These are phyloP conservation scores for Bombus cullumanus DNA, from an alignment of 1,140 invertebrate genomes.

Conservation along the genomic window DNA sequence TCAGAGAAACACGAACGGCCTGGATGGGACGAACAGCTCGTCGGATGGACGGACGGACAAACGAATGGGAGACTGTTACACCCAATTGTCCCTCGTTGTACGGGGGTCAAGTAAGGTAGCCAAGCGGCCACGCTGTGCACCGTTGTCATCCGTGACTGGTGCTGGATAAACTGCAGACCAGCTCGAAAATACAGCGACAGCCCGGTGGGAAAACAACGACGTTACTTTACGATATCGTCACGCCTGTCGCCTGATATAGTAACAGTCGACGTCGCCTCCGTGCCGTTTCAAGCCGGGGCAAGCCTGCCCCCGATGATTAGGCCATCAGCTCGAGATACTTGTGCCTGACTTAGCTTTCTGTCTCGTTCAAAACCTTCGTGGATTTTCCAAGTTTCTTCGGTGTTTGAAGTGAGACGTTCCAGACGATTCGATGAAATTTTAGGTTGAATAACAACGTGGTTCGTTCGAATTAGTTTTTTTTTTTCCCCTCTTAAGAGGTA, in stretches of 20 bases:
- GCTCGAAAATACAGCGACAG: slow-evolving; percentile 50
- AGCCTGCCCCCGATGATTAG: slow-evolving; percentile 6
- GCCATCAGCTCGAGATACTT: neutral
- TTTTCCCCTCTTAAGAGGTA: too few species aligned
- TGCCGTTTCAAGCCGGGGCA: neutral
- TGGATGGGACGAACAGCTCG: slow-evolving; percentile 51
- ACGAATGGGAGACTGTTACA: slow-evolving; percentile 82
- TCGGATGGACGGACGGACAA: slow-evolving; percentile 65
- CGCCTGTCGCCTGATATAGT: slow-evolving; percentile 17
- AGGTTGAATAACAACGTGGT: too few species aligned
- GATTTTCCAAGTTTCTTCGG: neutral
- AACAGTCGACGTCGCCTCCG: neutral
- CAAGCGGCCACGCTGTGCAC: slow-evolving; percentile 71
- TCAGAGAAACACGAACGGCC: slow-evolving; percentile 76
- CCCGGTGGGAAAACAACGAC: slow-evolving; percentile 50
- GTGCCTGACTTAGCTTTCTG: neutral
- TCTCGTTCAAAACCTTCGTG: neutral
- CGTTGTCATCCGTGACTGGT: slow-evolving; percentile 57
- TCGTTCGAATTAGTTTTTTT: neutral
- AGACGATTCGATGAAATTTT: too few species aligned
- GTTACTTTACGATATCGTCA: slow-evolving; percentile 47
- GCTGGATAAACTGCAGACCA: slow-evolving; percentile 49
- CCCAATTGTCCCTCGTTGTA: slow-evolving; percentile 82
- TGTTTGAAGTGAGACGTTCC: too few species aligned
- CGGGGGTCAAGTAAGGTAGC: slow-evolving; percentile 82